These are phyloP conservation scores for Andrena haemorrhoa DNA, from an alignment of 2,888 invertebrate species.

Conservation along the genomic window DNA sequence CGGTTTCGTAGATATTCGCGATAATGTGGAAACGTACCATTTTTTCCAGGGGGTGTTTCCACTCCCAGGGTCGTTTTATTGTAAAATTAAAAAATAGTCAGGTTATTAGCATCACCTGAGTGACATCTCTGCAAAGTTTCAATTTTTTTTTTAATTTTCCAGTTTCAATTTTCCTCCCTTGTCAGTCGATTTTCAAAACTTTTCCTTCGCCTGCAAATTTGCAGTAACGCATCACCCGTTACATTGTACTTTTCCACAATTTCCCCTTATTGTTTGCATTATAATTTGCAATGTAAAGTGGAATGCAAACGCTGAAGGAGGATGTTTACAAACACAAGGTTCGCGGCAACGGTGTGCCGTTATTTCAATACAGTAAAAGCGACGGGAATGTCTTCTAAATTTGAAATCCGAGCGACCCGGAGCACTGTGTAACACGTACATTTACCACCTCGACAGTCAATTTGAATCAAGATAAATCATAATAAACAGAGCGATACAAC, in stretches of 20 bases:
- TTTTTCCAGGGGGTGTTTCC: no score
- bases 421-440: not conserved
- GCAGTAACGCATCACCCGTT: not conserved
- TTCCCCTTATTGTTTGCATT: slow-evolving; percentile 22
- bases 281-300: slow-evolving; percentile 35
- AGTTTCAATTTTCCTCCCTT: not conserved
- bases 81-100: no score
- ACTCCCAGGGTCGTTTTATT: no score
- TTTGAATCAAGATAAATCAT: not conserved
- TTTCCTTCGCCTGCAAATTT: not conserved
- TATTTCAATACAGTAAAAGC: slow-evolving; percentile 13
- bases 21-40: no score
- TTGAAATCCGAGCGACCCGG: slow-evolving; percentile 8
- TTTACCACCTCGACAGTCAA: slow-evolving; percentile 7
- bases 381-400: not conserved
- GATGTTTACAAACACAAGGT: slow-evolving; percentile 3
- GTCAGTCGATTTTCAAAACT: not conserved
- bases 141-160: not conserved
- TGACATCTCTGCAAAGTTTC: no score
- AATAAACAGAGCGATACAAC: slow-evolving; percentile 4
- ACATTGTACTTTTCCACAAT: not conserved
- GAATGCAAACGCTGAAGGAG: not conserved
- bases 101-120: no score
- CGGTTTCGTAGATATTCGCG: no score
- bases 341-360: not conserved